Conservation (phyloP, 2,113 vertebrate species). For the Paratilapia polleni region DNA sequence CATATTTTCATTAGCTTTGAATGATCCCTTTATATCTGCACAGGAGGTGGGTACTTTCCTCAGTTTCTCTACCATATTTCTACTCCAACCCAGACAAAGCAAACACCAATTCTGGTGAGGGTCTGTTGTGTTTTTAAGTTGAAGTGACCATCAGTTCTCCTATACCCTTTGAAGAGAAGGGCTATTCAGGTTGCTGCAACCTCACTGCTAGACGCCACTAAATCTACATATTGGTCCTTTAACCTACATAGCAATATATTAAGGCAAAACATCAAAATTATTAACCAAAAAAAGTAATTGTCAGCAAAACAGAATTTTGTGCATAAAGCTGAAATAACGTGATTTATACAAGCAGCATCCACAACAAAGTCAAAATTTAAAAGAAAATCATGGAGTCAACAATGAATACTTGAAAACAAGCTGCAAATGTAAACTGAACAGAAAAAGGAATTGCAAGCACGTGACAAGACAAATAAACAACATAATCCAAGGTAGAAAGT, state of each 20-base stretch:
- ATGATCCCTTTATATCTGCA: too few relatives aligned
- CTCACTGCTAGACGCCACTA: neutral
- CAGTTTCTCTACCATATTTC: neutral
- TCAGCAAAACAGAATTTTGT: too few relatives aligned
- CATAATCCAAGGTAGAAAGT: neutral
- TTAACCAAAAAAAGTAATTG: too few relatives aligned
- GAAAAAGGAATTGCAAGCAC: neutral
- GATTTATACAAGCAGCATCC: neutral
- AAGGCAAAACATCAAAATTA: too few relatives aligned
- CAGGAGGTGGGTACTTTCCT: too few relatives aligned
- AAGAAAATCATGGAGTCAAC: too few relatives aligned
- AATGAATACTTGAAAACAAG: neutral
- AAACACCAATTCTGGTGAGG: neutral
- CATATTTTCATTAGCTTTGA: neutral
- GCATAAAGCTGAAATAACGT: neutral
- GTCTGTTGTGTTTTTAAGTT: neutral
- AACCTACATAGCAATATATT: neutral
- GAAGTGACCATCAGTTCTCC: neutral
- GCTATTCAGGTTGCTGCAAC: neutral
- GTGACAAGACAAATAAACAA: neutral
- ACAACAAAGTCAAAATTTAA: neutral
- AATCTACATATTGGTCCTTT: neutral
- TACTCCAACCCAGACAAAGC: neutral
- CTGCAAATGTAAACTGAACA: neutral
- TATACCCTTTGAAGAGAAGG: fast-evolving